A percentile compares a stretch with the other conserved stretches of the same genome.
phyloP scores from a whole-genome alignment of 2,888 invertebrate genomes.

The Melanotus villosus region DNA sequence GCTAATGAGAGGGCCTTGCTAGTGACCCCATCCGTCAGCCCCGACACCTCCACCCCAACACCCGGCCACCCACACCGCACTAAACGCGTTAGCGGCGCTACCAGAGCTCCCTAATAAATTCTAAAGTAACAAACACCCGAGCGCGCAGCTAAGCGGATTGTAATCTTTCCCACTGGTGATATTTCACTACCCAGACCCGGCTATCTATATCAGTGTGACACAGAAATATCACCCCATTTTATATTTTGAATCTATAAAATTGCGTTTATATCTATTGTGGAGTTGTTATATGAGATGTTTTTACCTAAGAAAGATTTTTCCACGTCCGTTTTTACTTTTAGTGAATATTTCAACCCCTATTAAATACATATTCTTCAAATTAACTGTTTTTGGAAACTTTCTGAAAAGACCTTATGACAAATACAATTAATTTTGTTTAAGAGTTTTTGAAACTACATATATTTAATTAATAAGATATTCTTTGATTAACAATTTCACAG shows the following conservation, averaged over 20 bases:
- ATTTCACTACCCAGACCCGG: conserved; percentile 64
- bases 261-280: conserved; percentile 50
- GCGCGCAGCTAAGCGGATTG: conserved; percentile 65
- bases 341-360: neutral
- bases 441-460: too few species aligned
- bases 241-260: conserved; percentile 56
- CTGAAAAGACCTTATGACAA: too few species aligned
- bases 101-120: conserved; percentile 64
- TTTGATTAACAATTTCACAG: too few species aligned
- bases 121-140: conserved; percentile 65
- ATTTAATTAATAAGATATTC: too few species aligned
- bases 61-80: conserved; percentile 63
- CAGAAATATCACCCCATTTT: conserved; percentile 61
- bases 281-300: conserved; percentile 31
- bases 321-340: neutral
- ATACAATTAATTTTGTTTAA: too few species aligned
- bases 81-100: conserved; percentile 66
- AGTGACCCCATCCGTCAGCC: conserved; percentile 64
- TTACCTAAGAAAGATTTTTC: neutral
- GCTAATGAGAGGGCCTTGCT: conserved; percentile 63
- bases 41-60: conserved; percentile 55
- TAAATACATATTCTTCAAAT: neutral
- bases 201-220: conserved; percentile 62
- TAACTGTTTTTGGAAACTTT: too few species aligned
- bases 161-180: conserved; percentile 67